Base-by-base conservation (phyloP, 2,113 vertebrate genomes). In the Brachirus orientalis region DNA sequence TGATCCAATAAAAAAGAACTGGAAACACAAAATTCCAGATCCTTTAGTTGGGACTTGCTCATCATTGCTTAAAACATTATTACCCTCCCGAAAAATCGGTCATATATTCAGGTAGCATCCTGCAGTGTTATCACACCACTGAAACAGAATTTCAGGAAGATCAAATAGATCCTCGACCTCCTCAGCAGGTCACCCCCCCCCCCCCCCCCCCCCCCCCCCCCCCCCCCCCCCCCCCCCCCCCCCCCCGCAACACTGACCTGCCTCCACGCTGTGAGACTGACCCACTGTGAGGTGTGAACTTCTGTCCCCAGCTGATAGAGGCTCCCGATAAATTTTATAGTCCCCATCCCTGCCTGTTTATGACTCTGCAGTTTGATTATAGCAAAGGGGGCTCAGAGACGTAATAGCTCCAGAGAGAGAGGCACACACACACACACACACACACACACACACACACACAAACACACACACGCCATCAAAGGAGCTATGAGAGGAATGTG, bases 401-500 rank as follows among this genome's bases (percentile, higher is more conserved):
- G 69, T 63, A 77, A 82, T 69, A 82, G 55, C 53, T 54, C 70
- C 38, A 35, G 52, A 79, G 80, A 78, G 63, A 28, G 19, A n/a
- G n/a, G n/a, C n/a, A 22, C 47, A 22, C 4, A 38, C 37, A 28
- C 28, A 28, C 55, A 44, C 47, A 56, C 52, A 58, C 73, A 47
- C 76, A 79, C 51, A 48, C 64, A 67, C 14, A 50, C 63, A 38
- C 60, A 63, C 35, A 51, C 56, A 46, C 46, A 64, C 41, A 55
- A 16, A 51, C 60, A 46, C 72, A 57, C 63, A 77, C 81, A 85
- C 51, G 48, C 69, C 84, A 89, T 92, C 90, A 92, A 92, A 92
- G 91, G 52, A 62, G 72, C 80, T 80, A 79, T 79, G 86, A 73
- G 76, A 86, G 87, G 90, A 92, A 90, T 89, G 88, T 83, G 75